These are phyloP conservation scores for Malacoctenus gilli DNA, from an alignment of 2,797 vertebrate species.

Conservation along the genomic window DNA sequence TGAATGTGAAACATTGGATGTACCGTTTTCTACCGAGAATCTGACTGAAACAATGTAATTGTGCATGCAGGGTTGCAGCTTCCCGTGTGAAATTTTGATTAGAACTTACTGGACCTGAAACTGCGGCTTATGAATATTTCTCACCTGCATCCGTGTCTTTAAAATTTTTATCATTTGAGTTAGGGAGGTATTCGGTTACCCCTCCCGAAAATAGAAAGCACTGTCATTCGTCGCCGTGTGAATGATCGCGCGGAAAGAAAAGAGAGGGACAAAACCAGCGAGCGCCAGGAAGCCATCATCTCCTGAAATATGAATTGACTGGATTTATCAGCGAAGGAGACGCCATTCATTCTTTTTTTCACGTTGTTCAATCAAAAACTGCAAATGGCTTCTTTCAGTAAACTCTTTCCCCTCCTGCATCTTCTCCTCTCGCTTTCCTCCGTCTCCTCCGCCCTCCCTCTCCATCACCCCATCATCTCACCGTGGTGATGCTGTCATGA, in stretches of 20 bases:
- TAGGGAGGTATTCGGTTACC: slow-evolving; percentile 19
- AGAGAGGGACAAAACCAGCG: not conserved
- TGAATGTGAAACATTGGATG: too few species aligned
- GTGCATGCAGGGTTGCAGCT: not conserved
- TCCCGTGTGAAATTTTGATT: not conserved
- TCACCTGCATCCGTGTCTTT: not conserved
- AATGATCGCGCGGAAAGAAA: slow-evolving; percentile 13
- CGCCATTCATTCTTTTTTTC: slow-evolving; percentile 49
- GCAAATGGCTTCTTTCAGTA: slow-evolving; percentile 21
- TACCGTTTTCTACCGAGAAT: too few species aligned
- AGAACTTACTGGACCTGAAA: not conserved
- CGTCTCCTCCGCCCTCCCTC: slow-evolving; percentile 20
- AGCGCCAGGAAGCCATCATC: slow-evolving; percentile 48
- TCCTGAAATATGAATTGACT: slow-evolving; percentile 56
- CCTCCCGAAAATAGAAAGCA: slow-evolving; percentile 10
- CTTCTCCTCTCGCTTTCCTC: not conserved
- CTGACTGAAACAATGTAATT: too few species aligned
- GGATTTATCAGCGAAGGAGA: slow-evolving; percentile 43
- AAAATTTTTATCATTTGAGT: slow-evolving; percentile 6
- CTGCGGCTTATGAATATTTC: not conserved
- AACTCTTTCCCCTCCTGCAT: slow-evolving; percentile 10
- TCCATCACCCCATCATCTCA: slow-evolving; percentile 67
- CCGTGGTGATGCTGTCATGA: slow-evolving; percentile 64
- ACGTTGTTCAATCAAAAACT: slow-evolving; percentile 29
- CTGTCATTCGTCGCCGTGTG: slow-evolving; percentile 3